These are phyloP conservation scores for Drosophila oshimai DNA, from an alignment of 1,140 invertebrate genomes.

Conservation along the genomic window DNA sequence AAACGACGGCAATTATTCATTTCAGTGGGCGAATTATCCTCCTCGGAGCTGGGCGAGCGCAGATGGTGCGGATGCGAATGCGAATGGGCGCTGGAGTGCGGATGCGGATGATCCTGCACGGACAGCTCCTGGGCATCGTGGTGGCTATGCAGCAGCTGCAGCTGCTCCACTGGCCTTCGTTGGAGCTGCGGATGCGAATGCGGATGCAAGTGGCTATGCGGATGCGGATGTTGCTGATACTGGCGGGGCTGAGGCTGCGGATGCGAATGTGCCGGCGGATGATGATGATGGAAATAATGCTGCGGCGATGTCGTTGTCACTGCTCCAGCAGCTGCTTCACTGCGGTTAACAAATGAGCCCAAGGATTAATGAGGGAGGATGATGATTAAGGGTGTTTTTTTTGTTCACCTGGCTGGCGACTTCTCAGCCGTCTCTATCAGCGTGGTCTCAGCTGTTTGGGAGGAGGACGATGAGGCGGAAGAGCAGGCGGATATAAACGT, in stretches of 20 bases:
- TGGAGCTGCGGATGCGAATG: slow-evolving; percentile 45
- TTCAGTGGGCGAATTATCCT: slow-evolving; percentile 94
- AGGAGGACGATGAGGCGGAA: slow-evolving; percentile 4
- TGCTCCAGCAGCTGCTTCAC: slow-evolving; percentile 27
- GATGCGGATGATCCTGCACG: slow-evolving; percentile 82
- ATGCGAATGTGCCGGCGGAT: slow-evolving; percentile 21
- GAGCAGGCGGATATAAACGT: slow-evolving; percentile 42
- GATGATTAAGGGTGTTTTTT: slow-evolving; percentile 8
- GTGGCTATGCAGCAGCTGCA: slow-evolving; percentile 66
- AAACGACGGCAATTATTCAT: slow-evolving; percentile 92
- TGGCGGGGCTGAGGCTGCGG: slow-evolving; percentile 24
- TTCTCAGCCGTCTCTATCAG: slow-evolving; percentile 53
- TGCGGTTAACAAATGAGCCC: slow-evolving; percentile 33
- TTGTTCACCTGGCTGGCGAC: slow-evolving; percentile 43
- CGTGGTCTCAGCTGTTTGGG: slow-evolving; percentile 54
- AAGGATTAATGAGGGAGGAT: not conserved
- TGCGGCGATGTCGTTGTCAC: slow-evolving; percentile 47
- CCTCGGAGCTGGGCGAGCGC: slow-evolving; percentile 91
- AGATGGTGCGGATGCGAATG: slow-evolving; percentile 74
- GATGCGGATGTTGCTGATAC: slow-evolving; percentile 12
- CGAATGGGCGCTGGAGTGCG: slow-evolving; percentile 5
- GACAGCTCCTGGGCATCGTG: slow-evolving; percentile 46
- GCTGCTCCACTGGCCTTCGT: slow-evolving; percentile 63
- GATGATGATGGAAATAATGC: slow-evolving; percentile 54
- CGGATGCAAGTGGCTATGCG: slow-evolving; percentile 22